Evolutionary conservation across 1,140 invertebrate genomes (phyloP).

Genomic region (Papilio glaucus): DNA sequence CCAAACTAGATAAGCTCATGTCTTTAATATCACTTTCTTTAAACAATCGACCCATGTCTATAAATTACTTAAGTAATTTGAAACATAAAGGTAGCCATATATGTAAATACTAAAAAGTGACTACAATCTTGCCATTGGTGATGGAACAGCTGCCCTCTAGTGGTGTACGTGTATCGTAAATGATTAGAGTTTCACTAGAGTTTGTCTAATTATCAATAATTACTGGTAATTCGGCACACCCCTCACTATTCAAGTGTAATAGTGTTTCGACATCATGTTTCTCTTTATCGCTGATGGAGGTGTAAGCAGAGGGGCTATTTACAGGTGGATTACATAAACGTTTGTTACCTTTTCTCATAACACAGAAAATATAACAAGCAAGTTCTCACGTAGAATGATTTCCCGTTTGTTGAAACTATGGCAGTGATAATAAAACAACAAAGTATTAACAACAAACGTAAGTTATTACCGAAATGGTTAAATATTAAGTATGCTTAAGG

Average conservation of each 20-base stretch:
- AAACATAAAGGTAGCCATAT: too few species aligned
- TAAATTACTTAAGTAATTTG: too few species aligned
- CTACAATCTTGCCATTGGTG: neutral
- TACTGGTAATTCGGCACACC: neutral
- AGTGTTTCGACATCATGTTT: slow-evolving; percentile 1
- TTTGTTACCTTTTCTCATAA: slow-evolving; percentile 11
- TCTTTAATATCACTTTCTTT: too few species aligned
- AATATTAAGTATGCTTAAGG: too few species aligned
- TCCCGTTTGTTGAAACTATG: slow-evolving; percentile 16
- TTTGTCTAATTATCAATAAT: neutral
- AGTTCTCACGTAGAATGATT: slow-evolving; percentile 11
- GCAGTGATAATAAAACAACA: neutral
- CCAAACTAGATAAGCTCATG: too few species aligned
- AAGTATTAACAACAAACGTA: neutral
- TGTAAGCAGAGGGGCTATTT: neutral
- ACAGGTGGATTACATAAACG: slow-evolving; percentile 13
- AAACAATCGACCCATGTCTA: too few species aligned
- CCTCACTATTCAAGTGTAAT: neutral
- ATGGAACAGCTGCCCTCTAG: neutral
- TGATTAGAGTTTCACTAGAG: neutral
- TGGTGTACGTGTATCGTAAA: neutral
- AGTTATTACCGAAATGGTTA: too few species aligned
- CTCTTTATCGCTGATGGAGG: neutral
- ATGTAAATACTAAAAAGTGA: too few species aligned
- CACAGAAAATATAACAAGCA: slow-evolving; percentile 9